These are phyloP conservation scores for Aporophyla lueneburgensis DNA, from an alignment of 2,888 invertebrate genomes.

Conservation along the genomic window DNA sequence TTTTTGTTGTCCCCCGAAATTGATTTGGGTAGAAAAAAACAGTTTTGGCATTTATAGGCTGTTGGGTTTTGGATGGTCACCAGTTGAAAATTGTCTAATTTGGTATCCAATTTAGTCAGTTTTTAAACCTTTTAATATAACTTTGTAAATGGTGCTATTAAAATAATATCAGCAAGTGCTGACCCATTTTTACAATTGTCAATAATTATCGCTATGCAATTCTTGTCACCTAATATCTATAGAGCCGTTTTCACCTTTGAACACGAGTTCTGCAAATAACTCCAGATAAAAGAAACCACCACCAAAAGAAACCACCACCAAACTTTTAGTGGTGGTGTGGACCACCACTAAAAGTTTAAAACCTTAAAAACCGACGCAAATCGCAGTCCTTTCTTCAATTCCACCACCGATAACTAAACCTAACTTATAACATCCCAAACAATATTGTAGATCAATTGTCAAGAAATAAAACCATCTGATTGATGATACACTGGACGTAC, in stretches of 20 bases:
- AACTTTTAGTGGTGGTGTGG: too few species aligned
- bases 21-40: constrained; percentile 64
- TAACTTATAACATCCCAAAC: constrained; percentile 70
- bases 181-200: not conserved
- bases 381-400: constrained; percentile 38
- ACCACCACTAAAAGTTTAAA: not conserved
- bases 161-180: not conserved
- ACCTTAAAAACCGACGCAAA: constrained; percentile 52
- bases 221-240: not conserved
- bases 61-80: constrained; percentile 28
- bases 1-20: constrained; percentile 71
- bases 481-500: constrained; percentile 82
- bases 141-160: not conserved
- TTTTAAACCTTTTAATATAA: constrained; percentile 6
- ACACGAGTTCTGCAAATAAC: not conserved
- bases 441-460: constrained; percentile 81
- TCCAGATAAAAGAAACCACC: too few species aligned
- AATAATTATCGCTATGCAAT: not conserved
- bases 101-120: constrained; percentile 15
- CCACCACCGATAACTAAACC: constrained; percentile 60
- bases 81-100: constrained; percentile 10
- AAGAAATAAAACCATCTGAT: constrained; percentile 82
- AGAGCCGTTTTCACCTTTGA: too few species aligned
- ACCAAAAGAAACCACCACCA: too few species aligned
- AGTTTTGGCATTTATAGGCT: constrained; percentile 47